Evolutionary conservation across 2,113 vertebrate species (phyloP).

Genomic region (Myrmophylax atrothorax): DNA sequence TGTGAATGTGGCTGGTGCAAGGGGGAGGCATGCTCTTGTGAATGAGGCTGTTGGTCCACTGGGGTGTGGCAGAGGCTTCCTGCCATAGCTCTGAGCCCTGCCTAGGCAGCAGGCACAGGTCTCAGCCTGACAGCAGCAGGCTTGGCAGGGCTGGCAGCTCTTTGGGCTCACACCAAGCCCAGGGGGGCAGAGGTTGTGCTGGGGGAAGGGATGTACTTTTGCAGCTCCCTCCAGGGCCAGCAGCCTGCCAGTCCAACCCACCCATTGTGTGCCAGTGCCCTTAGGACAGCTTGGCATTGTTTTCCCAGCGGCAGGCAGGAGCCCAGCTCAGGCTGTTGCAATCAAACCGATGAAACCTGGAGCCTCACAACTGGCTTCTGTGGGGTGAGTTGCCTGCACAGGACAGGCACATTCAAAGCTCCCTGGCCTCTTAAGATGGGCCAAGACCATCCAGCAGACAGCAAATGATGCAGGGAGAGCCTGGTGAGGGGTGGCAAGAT

Average conservation of each 20-base stretch:
- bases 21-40: neutral
- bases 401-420: neutral
- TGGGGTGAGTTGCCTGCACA: neutral
- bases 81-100: neutral
- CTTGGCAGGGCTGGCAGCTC: neutral
- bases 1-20: neutral
- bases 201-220: neutral
- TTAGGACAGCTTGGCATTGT: neutral
- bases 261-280: neutral
- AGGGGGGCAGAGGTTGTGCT: neutral
- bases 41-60: neutral
- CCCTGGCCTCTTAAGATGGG: neutral
- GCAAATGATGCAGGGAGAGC: neutral
- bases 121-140: neutral
- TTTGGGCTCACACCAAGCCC: rapidly evolving
- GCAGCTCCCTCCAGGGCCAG: neutral
- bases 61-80: neutral
- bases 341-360: neutral
- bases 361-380: neutral
- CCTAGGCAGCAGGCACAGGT: neutral
- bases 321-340: neutral
- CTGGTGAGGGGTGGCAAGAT: neutral
- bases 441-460: neutral
- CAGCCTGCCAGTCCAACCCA: neutral
- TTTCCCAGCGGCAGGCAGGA: neutral